These are phyloP conservation scores for Megaleporinus macrocephalus DNA, from an alignment of 2,113 vertebrate species.

Conservation along the genomic window DNA sequence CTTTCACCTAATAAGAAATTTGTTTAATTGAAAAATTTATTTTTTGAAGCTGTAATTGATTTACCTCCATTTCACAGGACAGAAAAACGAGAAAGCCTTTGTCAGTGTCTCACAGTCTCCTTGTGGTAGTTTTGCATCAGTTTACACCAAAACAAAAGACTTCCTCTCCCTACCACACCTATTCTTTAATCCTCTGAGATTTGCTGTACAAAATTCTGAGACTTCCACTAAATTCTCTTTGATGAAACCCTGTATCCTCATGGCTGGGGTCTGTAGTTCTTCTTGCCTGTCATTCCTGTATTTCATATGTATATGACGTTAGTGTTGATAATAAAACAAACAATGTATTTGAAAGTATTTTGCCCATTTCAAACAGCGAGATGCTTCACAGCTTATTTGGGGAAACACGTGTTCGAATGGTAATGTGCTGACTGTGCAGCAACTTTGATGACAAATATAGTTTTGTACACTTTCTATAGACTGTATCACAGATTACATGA, in stretches of 20 bases:
- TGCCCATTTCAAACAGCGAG: slow-evolving; percentile 36
- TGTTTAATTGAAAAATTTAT: not conserved
- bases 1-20: not conserved
- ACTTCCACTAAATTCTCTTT: slow-evolving; percentile 10
- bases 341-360: slow-evolving; percentile 22
- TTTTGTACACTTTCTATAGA: not conserved
- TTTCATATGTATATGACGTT: slow-evolving; percentile 35
- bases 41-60: slow-evolving; percentile 16
- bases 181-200: slow-evolving; percentile 29
- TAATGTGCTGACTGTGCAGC: not conserved
- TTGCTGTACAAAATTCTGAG: not conserved
- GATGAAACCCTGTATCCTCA: slow-evolving; percentile 27
- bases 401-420: slow-evolving; percentile 24
- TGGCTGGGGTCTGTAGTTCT: slow-evolving; percentile 10
- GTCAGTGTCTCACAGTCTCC: slow-evolving; percentile 4
- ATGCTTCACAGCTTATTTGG: slow-evolving; percentile 22
- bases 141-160: slow-evolving; percentile 28
- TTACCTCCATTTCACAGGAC: not conserved
- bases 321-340: slow-evolving; percentile 15
- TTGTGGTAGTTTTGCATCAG: not conserved
- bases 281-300: slow-evolving; percentile 11
- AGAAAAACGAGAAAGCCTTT: not conserved
- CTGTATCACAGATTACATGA: not conserved
- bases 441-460: not conserved
- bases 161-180: not conserved